Evolutionary conservation across 2,888 invertebrate genomes (phyloP).

Genomic region (Resseliella maxima): DNA sequence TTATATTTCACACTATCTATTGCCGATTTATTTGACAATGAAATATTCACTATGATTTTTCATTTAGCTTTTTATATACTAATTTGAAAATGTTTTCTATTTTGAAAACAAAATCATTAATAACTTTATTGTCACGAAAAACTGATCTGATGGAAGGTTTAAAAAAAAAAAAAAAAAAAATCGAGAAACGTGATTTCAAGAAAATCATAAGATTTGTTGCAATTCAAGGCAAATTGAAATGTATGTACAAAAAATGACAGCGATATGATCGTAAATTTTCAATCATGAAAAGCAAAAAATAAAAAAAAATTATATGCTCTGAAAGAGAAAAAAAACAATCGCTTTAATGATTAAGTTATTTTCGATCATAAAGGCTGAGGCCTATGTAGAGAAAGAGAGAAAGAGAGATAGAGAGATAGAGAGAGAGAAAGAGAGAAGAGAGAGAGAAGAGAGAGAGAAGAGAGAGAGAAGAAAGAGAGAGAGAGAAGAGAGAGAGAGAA

Average conservation of each 20-base stretch:
- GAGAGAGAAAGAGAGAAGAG: too few species aligned
- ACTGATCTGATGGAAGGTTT: neutral
- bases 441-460: too few species aligned
- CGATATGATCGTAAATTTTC: conserved; percentile 31
- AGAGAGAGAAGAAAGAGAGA: too few species aligned
- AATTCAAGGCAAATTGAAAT: conserved; percentile 14
- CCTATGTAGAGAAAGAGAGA: too few species aligned
- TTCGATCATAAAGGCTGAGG: conserved; percentile 18
- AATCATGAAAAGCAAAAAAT: neutral
- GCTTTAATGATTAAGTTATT: conserved; percentile 34
- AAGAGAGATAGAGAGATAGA: too few species aligned
- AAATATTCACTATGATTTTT: too few species aligned
- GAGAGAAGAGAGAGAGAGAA: too few species aligned
- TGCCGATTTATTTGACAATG: too few species aligned
- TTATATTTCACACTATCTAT: too few species aligned
- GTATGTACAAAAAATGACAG: neutral
- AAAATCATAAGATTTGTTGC: neutral
- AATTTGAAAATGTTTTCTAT: too few species aligned
- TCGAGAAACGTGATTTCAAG: neutral
- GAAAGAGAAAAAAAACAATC: neutral
- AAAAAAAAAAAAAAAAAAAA: neutral
- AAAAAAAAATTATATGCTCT: too few species aligned
- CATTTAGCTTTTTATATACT: too few species aligned
- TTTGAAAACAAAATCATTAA: neutral
- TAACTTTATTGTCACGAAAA: neutral